phyloP scores from a whole-genome alignment of 1,140 invertebrate genomes.

The Neodiprion lecontei region DNA sequence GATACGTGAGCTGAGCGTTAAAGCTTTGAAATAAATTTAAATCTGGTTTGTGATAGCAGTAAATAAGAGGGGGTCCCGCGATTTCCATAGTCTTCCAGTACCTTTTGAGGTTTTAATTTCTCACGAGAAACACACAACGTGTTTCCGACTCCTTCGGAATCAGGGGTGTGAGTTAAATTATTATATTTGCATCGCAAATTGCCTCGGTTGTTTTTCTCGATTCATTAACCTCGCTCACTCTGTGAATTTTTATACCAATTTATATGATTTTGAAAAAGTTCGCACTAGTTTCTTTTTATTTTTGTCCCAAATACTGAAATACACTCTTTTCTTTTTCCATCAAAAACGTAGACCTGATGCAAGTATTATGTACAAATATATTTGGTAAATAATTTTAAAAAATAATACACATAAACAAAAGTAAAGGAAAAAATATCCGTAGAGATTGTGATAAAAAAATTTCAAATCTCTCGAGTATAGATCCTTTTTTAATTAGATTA shows the following conservation, averaged over 20 bases:
- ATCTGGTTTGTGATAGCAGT: background rate
- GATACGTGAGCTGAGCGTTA: background rate
- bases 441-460: no score
- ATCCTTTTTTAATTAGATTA: no score
- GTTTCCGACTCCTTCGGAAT: background rate
- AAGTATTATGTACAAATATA: no score
- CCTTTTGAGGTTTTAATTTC: background rate
- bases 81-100: background rate
- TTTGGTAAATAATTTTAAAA: no score
- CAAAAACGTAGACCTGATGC: background rate
- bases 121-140: background rate
- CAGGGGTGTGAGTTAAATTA: background rate
- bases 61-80: background rate
- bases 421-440: no score
- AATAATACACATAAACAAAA: no score
- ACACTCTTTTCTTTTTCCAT: background rate
- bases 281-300: no score
- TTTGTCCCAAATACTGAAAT: no score
- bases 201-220: slow-evolving; percentile 32
- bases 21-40: slow-evolving; percentile 1
- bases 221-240: slow-evolving; percentile 41
- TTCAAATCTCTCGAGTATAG: no score
- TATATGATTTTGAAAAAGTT: no score
- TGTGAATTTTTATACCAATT: no score
- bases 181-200: slow-evolving; percentile 50